These are phyloP conservation scores for Leptarthrus brevirostris DNA, from an alignment of 2,888 invertebrate genomes.

Conservation along the genomic window DNA sequence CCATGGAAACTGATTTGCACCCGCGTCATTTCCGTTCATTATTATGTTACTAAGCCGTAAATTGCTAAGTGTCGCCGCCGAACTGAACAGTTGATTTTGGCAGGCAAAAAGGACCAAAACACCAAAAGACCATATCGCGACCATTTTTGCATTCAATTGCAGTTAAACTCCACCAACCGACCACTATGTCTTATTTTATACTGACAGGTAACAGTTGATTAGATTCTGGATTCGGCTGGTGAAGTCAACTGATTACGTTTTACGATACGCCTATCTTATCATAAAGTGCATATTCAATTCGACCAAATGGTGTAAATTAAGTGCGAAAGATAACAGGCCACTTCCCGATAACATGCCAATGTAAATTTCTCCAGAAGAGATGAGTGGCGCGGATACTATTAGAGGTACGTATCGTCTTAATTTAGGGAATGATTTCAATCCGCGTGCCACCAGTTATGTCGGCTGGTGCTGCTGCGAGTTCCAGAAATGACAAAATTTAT, in stretches of 20 bases:
- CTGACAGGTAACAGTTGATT: not conserved
- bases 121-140: not conserved
- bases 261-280: conserved; percentile 2
- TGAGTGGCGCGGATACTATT: not conserved
- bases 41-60: not conserved
- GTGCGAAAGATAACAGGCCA: not conserved
- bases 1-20: conserved; percentile 45
- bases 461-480: no score
- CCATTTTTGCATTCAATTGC: conserved; percentile 16
- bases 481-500: no score
- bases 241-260: conserved; percentile 7
- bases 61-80: not conserved
- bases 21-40: conserved; percentile 12
- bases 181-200: not conserved
- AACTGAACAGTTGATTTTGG: not conserved
- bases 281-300: conserved; percentile 12
- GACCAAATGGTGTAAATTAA: not conserved
- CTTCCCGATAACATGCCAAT: not conserved
- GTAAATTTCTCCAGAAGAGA: not conserved
- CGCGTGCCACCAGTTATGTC: not conserved
- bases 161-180: not conserved
- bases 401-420: not conserved
- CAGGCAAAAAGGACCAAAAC: not conserved
- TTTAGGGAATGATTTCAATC: conserved; percentile 13
- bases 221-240: conserved; percentile 11